Base-by-base conservation (phyloP, 1,140 invertebrate genomes). In the Lasaia peninsularis region DNA sequence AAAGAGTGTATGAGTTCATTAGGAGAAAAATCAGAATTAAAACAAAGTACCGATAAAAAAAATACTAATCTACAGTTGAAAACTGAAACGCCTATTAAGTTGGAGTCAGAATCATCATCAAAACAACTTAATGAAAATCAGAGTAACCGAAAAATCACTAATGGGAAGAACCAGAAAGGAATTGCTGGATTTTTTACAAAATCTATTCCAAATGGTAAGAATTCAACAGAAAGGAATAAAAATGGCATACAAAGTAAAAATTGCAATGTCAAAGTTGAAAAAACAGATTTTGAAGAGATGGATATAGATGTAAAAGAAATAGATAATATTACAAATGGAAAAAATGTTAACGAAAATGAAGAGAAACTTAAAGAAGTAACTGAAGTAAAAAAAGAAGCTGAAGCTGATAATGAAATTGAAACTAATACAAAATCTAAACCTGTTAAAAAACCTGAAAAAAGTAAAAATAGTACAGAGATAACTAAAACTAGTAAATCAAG, bases 101-200 rank as follows among this genome's bases (percentile, higher is more conserved):
- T 78, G 60, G 54, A 71, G 35, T 8, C 16, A n/a, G 57, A n/a
- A 10, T 34, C 54, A 64, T 63, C 35, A 50, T 56, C 35, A 52
- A 69, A 62, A 18, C 57, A 69, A 65, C 51, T 60, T 62, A 65
- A 37, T 37, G 58, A 11, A 7, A 63, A 63, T 55, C 61, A 55
- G 56, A 58, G 0, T 51, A 56, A 7, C 21, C 48, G 49, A 55
- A 60, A 56, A 50, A 53, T 32, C 21, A 72, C 66, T 65, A 37
- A 37, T n/a, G 54, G 28, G 31, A 80, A 77, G 59, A 9, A 69
- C 16, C 70, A 76, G 57, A 85, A 80, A 67, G 66, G 74, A 20
- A 85, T 87, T 49, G 68, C 73, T 52, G 78, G 81, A 14, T 87
- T 85, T 61, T 86, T 87, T 52, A 77, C 64, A 55, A 82, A 80